A percentile compares a stretch with the other conserved stretches of the same genome.
phyloP scores from a whole-genome alignment of 2,113 vertebrate genomes.

The Chrysochloris asiatica region DNA sequence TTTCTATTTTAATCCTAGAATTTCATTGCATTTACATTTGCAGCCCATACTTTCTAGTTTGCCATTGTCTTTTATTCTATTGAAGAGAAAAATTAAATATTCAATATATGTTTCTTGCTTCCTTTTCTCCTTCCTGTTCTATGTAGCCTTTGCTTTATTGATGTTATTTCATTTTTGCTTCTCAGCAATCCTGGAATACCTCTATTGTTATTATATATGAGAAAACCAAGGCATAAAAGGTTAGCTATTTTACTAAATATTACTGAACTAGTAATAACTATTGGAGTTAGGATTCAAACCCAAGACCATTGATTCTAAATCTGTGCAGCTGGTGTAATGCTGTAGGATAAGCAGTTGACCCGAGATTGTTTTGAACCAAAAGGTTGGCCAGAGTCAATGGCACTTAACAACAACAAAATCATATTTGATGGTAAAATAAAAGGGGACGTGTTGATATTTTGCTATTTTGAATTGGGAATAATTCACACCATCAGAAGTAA shows the following conservation, averaged over 20 bases:
- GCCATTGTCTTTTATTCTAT: background rate
- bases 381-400: too few relatives aligned
- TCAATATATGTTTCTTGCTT: background rate
- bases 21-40: background rate
- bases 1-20: constrained; percentile 31
- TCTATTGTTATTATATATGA: background rate
- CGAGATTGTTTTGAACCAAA: too few relatives aligned
- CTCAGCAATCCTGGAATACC: background rate
- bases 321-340: background rate
- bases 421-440: too few relatives aligned
- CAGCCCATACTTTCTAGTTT: background rate
- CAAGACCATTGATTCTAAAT: background rate
- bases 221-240: background rate
- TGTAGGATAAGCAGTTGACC: too few relatives aligned
- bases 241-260: background rate
- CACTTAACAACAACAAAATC: too few relatives aligned
- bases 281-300: background rate
- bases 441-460: too few relatives aligned
- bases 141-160: background rate
- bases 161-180: background rate
- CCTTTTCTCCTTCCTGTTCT: background rate
- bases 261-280: background rate
- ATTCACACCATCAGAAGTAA: too few relatives aligned
- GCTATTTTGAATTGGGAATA: too few relatives aligned
- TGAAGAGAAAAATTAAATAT: background rate